phyloP scores from a whole-genome alignment of 2,888 invertebrate species.

The Ditylenchus weischeri region DNA sequence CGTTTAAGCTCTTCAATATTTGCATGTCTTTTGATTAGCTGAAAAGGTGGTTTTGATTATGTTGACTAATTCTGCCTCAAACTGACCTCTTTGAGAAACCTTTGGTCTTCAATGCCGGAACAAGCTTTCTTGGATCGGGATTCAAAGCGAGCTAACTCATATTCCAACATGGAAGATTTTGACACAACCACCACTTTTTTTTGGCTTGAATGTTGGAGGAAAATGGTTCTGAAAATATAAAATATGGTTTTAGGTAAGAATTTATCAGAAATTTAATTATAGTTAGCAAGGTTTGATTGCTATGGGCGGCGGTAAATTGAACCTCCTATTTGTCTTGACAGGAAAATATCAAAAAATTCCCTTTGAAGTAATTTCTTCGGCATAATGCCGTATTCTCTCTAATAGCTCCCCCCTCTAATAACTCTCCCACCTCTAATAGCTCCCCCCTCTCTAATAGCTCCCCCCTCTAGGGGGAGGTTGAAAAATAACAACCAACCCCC shows the following conservation, averaged over 20 bases:
- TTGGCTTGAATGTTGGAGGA: constrained; percentile 20
- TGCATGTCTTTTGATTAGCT: constrained; percentile 22
- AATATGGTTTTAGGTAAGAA: not conserved
- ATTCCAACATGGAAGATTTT: constrained; percentile 39
- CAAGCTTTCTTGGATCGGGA: constrained; percentile 3
- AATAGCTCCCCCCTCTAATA: no score
- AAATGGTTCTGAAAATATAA: constrained; percentile 6
- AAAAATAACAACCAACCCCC: no score
- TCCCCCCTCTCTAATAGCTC: no score
- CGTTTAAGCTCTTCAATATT: constrained; percentile 30
- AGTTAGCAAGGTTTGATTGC: no score
- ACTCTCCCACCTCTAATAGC: no score
- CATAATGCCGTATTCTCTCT: no score
- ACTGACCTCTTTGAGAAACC: constrained; percentile 24
- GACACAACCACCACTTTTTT: constrained; percentile 31
- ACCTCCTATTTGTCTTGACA: no score
- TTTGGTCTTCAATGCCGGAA: constrained; percentile 15
- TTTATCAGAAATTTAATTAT: no score
- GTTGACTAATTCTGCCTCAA: not conserved
- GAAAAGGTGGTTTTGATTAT: not conserved
- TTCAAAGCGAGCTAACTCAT: constrained; percentile 29
- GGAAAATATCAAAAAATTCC: no score
- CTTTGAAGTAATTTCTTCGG: no score
- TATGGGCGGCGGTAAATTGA: no score
- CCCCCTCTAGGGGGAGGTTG: no score